Percentiles rank a stretch among this genome's conserved stretches.
Conservation (phyloP, 2,888 invertebrate genomes). For the Ochropleura leucogaster region DNA sequence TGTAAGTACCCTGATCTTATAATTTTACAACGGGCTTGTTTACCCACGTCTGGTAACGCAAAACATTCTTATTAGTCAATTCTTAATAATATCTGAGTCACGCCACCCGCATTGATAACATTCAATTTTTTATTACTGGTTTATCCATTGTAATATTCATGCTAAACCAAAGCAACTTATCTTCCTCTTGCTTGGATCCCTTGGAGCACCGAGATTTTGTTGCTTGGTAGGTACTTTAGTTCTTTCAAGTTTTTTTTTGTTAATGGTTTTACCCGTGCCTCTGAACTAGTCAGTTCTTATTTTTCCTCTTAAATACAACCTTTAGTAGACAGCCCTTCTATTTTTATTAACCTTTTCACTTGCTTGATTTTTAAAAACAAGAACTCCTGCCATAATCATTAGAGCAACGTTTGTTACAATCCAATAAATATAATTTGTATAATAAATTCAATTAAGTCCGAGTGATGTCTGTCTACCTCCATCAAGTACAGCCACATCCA, state of each 20-base stretch:
- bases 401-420: background rate
- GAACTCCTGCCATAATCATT: background rate
- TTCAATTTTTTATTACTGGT: conserved; percentile 28
- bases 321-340: background rate
- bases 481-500: conserved; percentile 53
- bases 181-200: conserved; percentile 6
- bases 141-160: conserved; percentile 17
- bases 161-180: background rate
- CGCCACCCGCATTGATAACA: conserved; percentile 13
- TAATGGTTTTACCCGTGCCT: background rate
- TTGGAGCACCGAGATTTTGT: background rate
- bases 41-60: background rate
- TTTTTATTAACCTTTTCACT: background rate
- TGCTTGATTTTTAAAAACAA: conserved; percentile 3
- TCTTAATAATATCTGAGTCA: conserved; percentile 28
- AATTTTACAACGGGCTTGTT: background rate
- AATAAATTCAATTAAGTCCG: conserved; percentile 49
- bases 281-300: background rate
- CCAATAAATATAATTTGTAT: conserved; percentile 19
- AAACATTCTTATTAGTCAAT: conserved; percentile 7
- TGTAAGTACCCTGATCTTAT: background rate
- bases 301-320: background rate
- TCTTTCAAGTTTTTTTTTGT: background rate
- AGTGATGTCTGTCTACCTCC: conserved; percentile 36
- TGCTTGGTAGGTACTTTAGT: background rate